These are phyloP conservation scores for Lagria hirta DNA, from an alignment of 2,888 invertebrate genomes.

Conservation along the genomic window DNA sequence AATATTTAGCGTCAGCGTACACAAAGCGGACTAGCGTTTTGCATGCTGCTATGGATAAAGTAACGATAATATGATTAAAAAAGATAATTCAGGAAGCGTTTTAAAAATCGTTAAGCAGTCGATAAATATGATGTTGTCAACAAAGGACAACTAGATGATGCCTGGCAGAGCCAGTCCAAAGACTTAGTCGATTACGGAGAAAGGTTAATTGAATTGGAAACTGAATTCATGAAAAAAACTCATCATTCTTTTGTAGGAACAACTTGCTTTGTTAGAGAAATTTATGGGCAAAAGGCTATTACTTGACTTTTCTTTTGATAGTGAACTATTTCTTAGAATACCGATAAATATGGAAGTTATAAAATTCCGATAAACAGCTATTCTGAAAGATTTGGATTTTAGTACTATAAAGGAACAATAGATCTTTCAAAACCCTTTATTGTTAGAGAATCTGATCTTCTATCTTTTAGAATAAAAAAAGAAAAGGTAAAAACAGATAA, in stretches of 20 bases:
- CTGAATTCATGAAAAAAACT: constrained; percentile 2
- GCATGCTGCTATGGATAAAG: no score
- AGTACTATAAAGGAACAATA: neutral
- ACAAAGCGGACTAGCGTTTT: no score
- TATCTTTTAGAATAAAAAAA: constrained; percentile 5
- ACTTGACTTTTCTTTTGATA: constrained; percentile 3
- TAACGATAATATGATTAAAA: no score
- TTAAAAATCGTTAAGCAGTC: neutral
- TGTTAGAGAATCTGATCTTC: neutral
- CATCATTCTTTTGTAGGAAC: constrained; percentile 5
- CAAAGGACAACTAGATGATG: constrained; percentile 3
- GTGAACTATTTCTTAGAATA: constrained; percentile 2
- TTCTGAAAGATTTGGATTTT: neutral
- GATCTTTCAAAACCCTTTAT: constrained; percentile 1
- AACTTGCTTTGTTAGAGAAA: neutral
- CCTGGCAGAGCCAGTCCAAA: constrained; percentile 8
- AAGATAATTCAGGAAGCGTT: no score
- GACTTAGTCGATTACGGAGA: constrained; percentile 3
- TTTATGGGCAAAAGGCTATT: constrained; percentile 2
- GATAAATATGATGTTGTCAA: constrained; percentile 1
- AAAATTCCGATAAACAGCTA: constrained; percentile 1
- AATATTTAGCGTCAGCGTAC: no score
- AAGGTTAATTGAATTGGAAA: constrained; percentile 1
- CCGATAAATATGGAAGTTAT: constrained; percentile 4
- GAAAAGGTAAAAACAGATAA: constrained; percentile 3